A percentile compares a stretch with the other conserved stretches of the same genome.
Conservation (phyloP, 2,113 vertebrate species). For the Sakesphorus luctuosus region DNA sequence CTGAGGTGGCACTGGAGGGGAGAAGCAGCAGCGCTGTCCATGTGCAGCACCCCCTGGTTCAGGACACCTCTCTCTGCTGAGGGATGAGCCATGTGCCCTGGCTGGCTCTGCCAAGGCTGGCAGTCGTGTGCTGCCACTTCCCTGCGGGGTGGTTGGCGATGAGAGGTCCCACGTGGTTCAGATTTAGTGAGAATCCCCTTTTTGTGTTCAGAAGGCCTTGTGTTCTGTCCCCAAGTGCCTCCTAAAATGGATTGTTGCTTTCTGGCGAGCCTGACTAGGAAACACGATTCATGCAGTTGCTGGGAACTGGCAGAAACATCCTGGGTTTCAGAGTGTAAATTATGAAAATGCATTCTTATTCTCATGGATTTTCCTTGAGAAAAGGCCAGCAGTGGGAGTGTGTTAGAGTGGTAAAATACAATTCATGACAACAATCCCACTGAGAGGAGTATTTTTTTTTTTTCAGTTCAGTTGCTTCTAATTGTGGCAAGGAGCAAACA, state of each 20-base stretch:
- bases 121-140: accelerated
- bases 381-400: background rate
- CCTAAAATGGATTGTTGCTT: background rate
- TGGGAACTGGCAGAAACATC: constrained; percentile 3
- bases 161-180: constrained; percentile 8
- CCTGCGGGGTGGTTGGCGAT: background rate
- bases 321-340: background rate
- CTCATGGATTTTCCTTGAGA: background rate
- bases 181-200: background rate
- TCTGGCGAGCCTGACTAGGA: constrained; percentile 12
- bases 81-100: background rate
- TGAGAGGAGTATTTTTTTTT: background rate
- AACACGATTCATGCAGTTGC: background rate
- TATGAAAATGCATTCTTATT: background rate
- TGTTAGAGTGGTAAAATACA: constrained; percentile 47
- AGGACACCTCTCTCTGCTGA: background rate
- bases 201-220: background rate
- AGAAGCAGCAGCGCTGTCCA: background rate
- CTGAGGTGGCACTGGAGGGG: background rate
- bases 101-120: background rate
- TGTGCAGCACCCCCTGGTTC: accelerated
- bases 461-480: constrained; percentile 21
- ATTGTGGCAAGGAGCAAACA: constrained; percentile 62
- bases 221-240: constrained; percentile 32
- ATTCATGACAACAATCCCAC: constrained; percentile 44